Base-by-base conservation (phyloP, 2,797 vertebrate species). In the Discoglossus pictus region DNA sequence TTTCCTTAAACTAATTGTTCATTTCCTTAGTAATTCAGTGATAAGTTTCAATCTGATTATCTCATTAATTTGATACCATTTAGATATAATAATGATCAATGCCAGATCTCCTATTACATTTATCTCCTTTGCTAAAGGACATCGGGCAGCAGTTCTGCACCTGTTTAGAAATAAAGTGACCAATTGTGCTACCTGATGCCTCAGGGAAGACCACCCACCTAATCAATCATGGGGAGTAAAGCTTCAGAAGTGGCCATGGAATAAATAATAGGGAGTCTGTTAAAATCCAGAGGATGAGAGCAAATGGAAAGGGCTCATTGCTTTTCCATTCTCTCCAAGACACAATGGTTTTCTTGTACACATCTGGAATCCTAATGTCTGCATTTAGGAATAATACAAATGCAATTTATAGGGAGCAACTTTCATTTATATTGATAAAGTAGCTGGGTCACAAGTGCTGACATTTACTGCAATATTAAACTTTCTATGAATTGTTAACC, bases 231-330 rank as follows among this genome's bases (percentile, higher is more conserved):
- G 47, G 25, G 16, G 27, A 40, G 46, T 52, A 18, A 47, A 39
- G 27, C 39, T 31, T 43, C 47, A 52, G 39, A 44, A 68, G 47
- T 47, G 63, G 42, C 47, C 42, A 56, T 46, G 15, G 38, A 18
- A 34, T n/a, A 51, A 60, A 59, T 50, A 59, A 59, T 42, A 27
- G 25, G 31, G 48, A 54, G 46, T 17, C 40, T 51, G 55, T 60
- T 60, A 42, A 39, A 34, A 67, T 59, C 43, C 35, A 15, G 58
- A 27, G 64, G 42, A 66, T 44, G 64, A 47, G 39, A 42, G 17
- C 55, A 27, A 56, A 65, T 65, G 44, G 43, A 68, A 68, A 66
- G 47, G 46, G 55, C 36, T 68, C 55, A 60, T 68, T 60, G 52
- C 55, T 16, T 43, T 52, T 44, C 55, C 55, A 68, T 52, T 60